Evolutionary conservation across 2,797 vertebrate genomes (phyloP), one percentile per base, ranked within the genome.

Genomic region (Enteromius anoplus): DNA sequence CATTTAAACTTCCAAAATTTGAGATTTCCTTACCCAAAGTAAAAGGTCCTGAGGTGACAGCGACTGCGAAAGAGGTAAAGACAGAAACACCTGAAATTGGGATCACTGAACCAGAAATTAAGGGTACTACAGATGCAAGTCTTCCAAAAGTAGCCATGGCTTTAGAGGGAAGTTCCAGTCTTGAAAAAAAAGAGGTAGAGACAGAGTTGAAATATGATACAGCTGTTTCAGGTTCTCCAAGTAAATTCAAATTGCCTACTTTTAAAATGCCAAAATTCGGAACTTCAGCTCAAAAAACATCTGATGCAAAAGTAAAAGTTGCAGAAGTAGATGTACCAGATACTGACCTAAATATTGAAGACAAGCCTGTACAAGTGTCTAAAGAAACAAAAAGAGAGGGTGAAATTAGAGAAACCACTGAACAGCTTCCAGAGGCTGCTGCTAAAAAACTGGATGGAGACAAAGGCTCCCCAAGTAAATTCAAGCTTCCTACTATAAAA

Each of bases 401-500:
- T 82, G 78, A 85, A 51, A 49, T 77, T 26, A 86, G 53, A 85
- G 51, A 60, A 75, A 62, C 65, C n/a, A 26, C 66, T 58, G 76
- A 83, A 73, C 55, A 72, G 69, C 42, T 29, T 81, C 32, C 72
- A 86, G 83, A 81, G 49, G 42, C 37, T 85, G 78, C 82, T 85
- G 5, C 64, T 69, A 68, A 90, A 91, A 75, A 55, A 32, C 3
- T 42, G 37, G 42, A 78, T 80, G 69, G 47, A 21, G 70, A 86
- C 19, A 73, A 84, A 12, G 85, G 78, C 32, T 93, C 93, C 70
- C 91, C 93, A 64, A 93, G 90, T 87, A 94, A 92, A 92, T 94
- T 94, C 32, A 94, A 93, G 91, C 70, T 93, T 64, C 89, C 92
- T 51, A 87, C 77, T 11, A 91, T 94, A 49, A 94, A 93, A 91